A percentile compares a stretch with the other conserved stretches of the same genome.
These are phyloP conservation scores for Micromys minutus DNA, from an alignment of 2,113 vertebrate genomes.

Conservation along the genomic window DNA sequence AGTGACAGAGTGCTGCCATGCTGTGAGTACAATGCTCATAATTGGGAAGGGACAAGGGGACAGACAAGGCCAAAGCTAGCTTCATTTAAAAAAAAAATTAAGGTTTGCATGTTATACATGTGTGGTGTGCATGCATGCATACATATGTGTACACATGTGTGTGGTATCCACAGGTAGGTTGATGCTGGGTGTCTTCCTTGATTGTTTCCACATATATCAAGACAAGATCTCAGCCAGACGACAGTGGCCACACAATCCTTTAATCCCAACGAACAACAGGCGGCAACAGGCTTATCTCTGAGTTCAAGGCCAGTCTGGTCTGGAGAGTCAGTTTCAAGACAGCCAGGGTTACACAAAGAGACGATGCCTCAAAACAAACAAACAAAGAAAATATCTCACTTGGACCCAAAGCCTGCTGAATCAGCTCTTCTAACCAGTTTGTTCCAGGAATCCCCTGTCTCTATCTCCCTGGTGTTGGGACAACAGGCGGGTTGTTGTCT, in stretches of 20 bases:
- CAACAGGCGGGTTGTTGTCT: neutral
- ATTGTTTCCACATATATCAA: neutral
- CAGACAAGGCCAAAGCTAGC: neutral
- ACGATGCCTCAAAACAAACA: neutral
- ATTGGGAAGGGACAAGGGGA: neutral
- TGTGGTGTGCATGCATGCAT: too few relatives aligned
- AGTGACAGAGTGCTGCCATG: neutral
- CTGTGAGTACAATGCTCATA: neutral
- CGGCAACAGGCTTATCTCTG: neutral
- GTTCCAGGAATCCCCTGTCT: neutral
- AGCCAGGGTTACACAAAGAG: neutral
- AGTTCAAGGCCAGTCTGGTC: neutral
- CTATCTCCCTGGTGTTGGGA: neutral
- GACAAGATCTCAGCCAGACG: neutral
- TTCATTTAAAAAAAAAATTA: neutral
- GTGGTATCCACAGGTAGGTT: neutral
- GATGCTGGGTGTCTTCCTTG: neutral
- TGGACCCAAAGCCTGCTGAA: neutral
- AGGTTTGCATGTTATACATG: neutral
- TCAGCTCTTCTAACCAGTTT: neutral
- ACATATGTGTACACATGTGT: neutral
- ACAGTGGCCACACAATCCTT: fast-evolving
- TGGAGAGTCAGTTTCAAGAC: neutral
- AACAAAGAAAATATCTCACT: neutral
- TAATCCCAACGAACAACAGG: neutral